A percentile compares a stretch with the other conserved stretches of the same genome.
phyloP scores from a whole-genome alignment of 1,140 invertebrate species.

The Drosophila ambigua region DNA sequence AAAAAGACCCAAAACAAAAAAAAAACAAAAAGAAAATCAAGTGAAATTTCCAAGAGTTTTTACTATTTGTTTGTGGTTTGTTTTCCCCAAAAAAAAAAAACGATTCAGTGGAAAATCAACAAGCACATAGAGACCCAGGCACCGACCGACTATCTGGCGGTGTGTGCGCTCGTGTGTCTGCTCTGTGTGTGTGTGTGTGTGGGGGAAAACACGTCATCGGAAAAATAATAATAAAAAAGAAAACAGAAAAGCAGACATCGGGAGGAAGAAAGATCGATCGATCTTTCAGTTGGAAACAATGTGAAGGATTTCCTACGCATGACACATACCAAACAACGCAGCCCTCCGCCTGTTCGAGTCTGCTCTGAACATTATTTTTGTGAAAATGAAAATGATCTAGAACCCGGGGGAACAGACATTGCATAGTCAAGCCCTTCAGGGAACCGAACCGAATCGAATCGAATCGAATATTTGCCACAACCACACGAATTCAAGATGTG shows the following conservation, averaged over 20 bases:
- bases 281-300: conserved; percentile 22
- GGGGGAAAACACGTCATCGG: conserved; percentile 65
- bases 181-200: conserved; percentile 24
- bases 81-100: conserved; percentile 16
- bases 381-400: conserved; percentile 12
- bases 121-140: conserved; percentile 5
- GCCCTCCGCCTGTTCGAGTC: neutral
- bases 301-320: conserved; percentile 39
- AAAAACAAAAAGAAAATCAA: neutral
- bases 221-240: conserved; percentile 19
- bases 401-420: neutral
- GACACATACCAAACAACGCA: no score
- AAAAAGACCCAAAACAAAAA: neutral
- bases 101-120: conserved; percentile 40
- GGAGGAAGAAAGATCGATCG: neutral
- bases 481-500: conserved; percentile 57
- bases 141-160: no score
- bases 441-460: conserved; percentile 1
- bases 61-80: conserved; percentile 36
- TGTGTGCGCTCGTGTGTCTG: conserved; percentile 23
- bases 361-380: neutral
- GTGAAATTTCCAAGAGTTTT: conserved; percentile 27
- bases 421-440: neutral
- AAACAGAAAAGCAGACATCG: conserved; percentile 20
- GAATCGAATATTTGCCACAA: no score